Evolutionary conservation across 2,113 vertebrate genomes (phyloP).

Genomic region (Cariama cristata): DNA sequence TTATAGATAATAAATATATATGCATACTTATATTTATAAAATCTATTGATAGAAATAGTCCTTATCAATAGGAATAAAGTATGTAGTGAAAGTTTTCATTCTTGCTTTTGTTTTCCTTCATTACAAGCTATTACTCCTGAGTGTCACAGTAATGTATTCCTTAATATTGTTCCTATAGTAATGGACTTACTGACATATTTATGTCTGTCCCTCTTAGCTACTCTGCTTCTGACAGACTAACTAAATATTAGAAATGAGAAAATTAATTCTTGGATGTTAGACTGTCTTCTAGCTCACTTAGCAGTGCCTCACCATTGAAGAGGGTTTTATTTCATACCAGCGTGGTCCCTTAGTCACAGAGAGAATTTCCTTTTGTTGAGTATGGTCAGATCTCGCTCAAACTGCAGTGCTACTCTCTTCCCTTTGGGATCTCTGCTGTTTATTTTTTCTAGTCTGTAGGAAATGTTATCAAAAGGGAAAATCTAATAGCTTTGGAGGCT

Average conservation of each 20-base stretch:
- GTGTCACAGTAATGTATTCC: background rate
- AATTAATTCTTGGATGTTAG: background rate
- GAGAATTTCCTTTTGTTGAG: background rate
- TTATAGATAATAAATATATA: background rate
- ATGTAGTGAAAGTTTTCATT: background rate
- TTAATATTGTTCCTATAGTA: background rate
- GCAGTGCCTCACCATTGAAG: background rate
- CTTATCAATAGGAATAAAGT: background rate
- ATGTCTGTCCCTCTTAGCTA: background rate
- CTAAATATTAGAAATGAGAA: background rate
- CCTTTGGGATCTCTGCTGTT: background rate
- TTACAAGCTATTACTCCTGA: background rate
- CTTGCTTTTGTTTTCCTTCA: background rate
- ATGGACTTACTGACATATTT: background rate
- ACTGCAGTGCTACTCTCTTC: background rate
- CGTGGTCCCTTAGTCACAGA: background rate
- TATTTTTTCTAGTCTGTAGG: background rate
- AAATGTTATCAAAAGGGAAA: constrained; percentile 20
- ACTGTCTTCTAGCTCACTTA: background rate
- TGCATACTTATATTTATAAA: background rate
- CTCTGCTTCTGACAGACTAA: background rate
- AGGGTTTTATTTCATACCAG: background rate
- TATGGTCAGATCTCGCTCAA: background rate
- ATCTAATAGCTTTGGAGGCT: constrained; percentile 12
- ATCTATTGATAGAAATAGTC: background rate